Percentiles rank a stretch among this genome's conserved stretches.
phyloP scores from a whole-genome alignment of 2,113 vertebrate species.

The Rana temporaria region DNA sequence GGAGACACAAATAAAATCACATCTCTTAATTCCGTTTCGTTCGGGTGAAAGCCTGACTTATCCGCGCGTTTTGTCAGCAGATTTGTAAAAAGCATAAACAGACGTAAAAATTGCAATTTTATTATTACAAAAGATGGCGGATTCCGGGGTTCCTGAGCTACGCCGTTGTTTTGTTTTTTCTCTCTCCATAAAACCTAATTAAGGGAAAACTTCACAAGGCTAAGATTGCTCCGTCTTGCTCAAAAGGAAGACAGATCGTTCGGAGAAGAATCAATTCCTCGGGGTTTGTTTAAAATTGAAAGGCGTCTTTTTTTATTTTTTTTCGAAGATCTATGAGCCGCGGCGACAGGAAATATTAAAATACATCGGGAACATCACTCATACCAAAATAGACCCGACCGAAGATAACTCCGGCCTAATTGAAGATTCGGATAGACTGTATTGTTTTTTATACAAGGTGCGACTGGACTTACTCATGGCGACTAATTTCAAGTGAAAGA shows the following conservation, averaged over 20 bases:
- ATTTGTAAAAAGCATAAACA: slow-evolving; percentile 57
- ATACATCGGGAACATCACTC: slow-evolving; percentile 44
- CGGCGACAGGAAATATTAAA: slow-evolving; percentile 46
- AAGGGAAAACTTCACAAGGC: slow-evolving; percentile 56
- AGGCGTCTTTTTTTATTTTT: slow-evolving; percentile 59
- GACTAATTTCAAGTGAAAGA: no score
- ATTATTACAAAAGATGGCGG: slow-evolving; percentile 40
- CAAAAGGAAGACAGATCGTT: slow-evolving; percentile 61
- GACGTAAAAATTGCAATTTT: slow-evolving; percentile 57
- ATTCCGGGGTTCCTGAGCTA: slow-evolving; percentile 22
- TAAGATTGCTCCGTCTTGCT: slow-evolving; percentile 57
- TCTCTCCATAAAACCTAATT: slow-evolving; percentile 61
- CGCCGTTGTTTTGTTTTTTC: slow-evolving; percentile 24
- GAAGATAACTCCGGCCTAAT: background rate
- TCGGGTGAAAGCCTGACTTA: slow-evolving; percentile 54
- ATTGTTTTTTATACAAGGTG: no score
- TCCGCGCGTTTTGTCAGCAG: slow-evolving; percentile 43
- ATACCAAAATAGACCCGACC: background rate
- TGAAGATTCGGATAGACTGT: no score
- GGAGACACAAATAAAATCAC: slow-evolving; percentile 55
- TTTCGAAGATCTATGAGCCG: slow-evolving; percentile 44
- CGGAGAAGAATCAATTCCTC: slow-evolving; percentile 58
- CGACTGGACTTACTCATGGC: no score
- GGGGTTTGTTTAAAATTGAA: slow-evolving; percentile 63
- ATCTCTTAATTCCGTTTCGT: slow-evolving; percentile 40